phyloP scores from a whole-genome alignment of 2,797 vertebrate genomes.

The Delichon dasypus region DNA sequence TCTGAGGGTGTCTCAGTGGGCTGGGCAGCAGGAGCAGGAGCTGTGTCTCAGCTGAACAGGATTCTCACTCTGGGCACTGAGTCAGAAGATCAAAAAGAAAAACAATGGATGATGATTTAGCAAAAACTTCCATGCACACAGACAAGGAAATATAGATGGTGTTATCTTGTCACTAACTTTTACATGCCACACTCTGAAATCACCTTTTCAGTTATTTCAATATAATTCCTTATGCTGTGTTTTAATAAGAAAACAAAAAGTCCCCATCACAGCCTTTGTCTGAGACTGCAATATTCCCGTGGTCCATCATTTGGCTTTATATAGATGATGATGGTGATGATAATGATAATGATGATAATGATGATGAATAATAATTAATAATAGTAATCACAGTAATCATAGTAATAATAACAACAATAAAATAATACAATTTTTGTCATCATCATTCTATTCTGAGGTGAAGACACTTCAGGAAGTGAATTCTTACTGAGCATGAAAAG shows the following conservation, averaged over 20 bases:
- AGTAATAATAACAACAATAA: too few species aligned
- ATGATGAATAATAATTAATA: too few species aligned
- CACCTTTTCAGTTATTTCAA: not conserved
- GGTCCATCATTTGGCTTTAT: not conserved
- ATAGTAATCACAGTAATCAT: too few species aligned
- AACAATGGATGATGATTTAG: not conserved
- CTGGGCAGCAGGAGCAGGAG: not conserved
- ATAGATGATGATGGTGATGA: not conserved
- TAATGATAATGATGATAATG: too few species aligned
- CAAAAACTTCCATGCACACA: not conserved
- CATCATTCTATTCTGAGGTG: not conserved
- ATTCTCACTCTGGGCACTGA: fast-evolving
- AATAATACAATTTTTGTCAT: too few species aligned
- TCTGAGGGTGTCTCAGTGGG: not conserved
- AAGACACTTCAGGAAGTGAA: not conserved
- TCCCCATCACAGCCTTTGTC: fast-evolving
- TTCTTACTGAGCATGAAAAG: not conserved
- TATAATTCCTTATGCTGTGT: not conserved
- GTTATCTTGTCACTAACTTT: not conserved
- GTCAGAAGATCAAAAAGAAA: not conserved
- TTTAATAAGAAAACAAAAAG: not conserved
- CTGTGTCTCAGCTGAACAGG: not conserved
- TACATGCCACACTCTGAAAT: not conserved
- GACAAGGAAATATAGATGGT: not conserved
- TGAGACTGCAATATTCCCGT: not conserved